Base-by-base conservation (phyloP, 2,888 invertebrate species). In the Pollenia amentaria region DNA sequence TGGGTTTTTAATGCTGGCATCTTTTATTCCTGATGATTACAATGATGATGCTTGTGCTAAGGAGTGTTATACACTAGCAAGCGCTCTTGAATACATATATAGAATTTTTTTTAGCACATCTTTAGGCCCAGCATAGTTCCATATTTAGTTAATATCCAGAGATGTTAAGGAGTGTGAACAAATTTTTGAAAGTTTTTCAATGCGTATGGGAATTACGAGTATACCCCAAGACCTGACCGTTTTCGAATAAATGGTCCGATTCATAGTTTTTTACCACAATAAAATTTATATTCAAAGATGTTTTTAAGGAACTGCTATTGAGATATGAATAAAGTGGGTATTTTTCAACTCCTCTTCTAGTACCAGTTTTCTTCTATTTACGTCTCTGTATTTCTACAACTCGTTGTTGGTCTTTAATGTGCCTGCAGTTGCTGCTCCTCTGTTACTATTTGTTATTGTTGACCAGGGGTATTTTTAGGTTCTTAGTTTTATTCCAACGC, bases 1-100 rank as follows among this genome's bases (percentile, higher is more conserved):
- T 69, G 65, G 48, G 55, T 51, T 55, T 48, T 73, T 65, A n/a
- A 11, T 21, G 16, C 11, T 48, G 18, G 38, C 14, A 69, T 69
- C 16, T 42, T 72, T 65, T 80, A 40, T 76, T 53, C 48, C 72
- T 67, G 60, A 40, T 77, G 64, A 80, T 81, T 72, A 60, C 55
- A 75, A 64, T 62, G n/a, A 70, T 79, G 69, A 51, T 67, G 42
- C 16, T 75, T 62, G 48, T 69, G 48, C 69, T 44, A 40, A 9
- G 55, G 4, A 69, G 38, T 69, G 7, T 42, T 62, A 21, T 21
- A 42, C 14, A 21, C 10, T 8, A 29, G n/a, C 44, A 44, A 14
- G 38, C 42, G 18, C 12, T 18, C 53, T 18, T 29, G 18, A 46
- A 55, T 10, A 51, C 29, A 29, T 29, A 6, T 6, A 29, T 29